Evolutionary conservation across 2,888 invertebrate genomes (phyloP).

Genomic region (Neoitamus cyanurus): DNA sequence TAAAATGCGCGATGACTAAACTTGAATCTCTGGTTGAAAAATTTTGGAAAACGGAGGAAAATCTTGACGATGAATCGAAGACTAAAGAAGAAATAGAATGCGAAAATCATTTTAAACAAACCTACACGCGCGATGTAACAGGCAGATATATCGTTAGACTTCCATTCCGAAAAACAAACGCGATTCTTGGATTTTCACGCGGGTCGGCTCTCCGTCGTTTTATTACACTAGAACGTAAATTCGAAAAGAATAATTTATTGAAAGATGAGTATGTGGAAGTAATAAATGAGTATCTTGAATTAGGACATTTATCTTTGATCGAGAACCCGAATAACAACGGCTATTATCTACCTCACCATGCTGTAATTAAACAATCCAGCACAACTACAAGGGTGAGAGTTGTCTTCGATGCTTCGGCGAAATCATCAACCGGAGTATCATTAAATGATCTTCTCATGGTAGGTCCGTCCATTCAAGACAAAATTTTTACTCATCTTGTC

Average conservation of each 20-base stretch:
- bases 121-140: not conserved
- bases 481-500: conserved; percentile 47
- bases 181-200: not conserved
- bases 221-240: not conserved
- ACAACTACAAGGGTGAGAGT: too few relatives aligned
- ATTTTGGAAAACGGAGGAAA: not conserved
- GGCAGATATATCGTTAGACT: conserved; percentile 10
- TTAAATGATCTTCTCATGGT: too few relatives aligned
- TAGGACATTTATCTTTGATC: not conserved
- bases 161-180: not conserved
- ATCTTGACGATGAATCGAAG: not conserved
- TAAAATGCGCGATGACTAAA: not conserved
- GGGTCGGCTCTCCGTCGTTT: not conserved
- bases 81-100: not conserved
- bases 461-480: conserved; percentile 54
- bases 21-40: not conserved
- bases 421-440: conserved; percentile 46
- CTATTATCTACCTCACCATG: conserved; percentile 37
- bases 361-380: conserved; percentile 10
- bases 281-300: not conserved
- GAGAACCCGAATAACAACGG: not conserved
- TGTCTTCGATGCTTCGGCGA: conserved; percentile 43
- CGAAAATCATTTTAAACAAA: conserved; percentile 11
- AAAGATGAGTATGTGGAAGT: not conserved
- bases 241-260: too few relatives aligned